Percentiles rank a stretch among this genome's conserved stretches.
Conservation (phyloP, 2,113 vertebrate species). For the Gadus macrocephalus region DNA sequence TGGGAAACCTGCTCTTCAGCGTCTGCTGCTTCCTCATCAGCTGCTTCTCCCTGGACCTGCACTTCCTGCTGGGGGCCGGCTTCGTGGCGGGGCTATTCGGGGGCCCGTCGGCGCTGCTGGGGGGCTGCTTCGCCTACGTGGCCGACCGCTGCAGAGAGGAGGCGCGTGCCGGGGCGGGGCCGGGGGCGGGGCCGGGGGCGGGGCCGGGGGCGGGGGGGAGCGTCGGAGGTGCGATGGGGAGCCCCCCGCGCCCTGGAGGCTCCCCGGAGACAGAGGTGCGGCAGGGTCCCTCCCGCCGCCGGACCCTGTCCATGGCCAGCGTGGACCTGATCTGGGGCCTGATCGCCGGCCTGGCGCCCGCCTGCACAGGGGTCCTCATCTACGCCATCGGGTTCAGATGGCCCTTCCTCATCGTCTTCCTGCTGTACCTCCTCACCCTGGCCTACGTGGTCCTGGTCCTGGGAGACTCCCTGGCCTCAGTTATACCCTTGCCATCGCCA, state of each 20-base stretch:
- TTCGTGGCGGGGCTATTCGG: constrained; percentile 75
- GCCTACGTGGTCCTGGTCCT: constrained; percentile 74
- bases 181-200: neutral
- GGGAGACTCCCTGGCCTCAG: constrained; percentile 52
- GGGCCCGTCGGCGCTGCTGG: constrained; percentile 72
- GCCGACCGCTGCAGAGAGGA: constrained; percentile 72
- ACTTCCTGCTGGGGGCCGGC: constrained; percentile 65
- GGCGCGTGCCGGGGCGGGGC: neutral
- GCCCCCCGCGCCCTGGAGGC: too few species aligned
- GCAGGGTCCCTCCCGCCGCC: neutral
- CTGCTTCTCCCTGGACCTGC: constrained; percentile 66
- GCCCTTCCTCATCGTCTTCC: constrained; percentile 67
- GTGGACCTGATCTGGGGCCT: constrained; percentile 77
- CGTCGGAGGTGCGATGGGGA: neutral
- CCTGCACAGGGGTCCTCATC: constrained; percentile 79
- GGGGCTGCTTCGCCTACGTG: constrained; percentile 79
- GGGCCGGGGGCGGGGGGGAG: neutral
- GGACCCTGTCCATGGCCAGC: constrained; percentile 68
- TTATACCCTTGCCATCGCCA: neutral
- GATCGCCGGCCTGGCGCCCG: constrained; percentile 71
- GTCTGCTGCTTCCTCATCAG: constrained; percentile 59
- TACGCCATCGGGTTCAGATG: constrained; percentile 71
- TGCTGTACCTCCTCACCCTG: constrained; percentile 69
- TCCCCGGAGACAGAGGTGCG: neutral
- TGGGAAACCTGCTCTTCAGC: constrained; percentile 62